Evolutionary conservation across 92 coral and sea anemone species (phyloP).

Genomic region (Epizoanthus illoricatus): DNA sequence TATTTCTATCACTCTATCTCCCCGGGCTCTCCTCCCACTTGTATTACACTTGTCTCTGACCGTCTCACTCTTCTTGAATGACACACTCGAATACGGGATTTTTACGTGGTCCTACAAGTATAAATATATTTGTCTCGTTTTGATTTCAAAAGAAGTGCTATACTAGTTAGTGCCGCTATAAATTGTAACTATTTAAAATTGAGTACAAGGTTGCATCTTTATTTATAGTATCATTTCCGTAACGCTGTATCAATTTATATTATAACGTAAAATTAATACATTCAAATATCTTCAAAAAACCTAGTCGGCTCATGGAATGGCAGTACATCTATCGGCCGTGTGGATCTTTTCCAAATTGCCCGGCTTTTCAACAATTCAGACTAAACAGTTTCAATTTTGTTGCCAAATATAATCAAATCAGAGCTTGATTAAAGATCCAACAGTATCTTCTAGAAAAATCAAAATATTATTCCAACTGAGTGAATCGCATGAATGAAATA

Average conservation of each 20-base stretch:
- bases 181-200: constrained; percentile 17
- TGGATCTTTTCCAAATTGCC: too few species aligned
- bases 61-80: too few species aligned
- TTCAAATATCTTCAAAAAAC: too few species aligned
- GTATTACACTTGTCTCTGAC: too few species aligned
- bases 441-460: constrained; percentile 15
- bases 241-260: background rate
- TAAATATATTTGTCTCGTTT: background rate
- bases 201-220: background rate
- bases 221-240: constrained; percentile 6
- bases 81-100: too few species aligned
- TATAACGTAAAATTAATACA: too few species aligned
- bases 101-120: background rate
- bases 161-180: background rate
- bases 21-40: background rate
- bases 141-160: background rate
- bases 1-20: background rate
- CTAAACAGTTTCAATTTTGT: background rate
- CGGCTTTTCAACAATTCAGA: too few species aligned
- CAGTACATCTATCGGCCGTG: too few species aligned
- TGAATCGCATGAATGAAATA: constrained; percentile 25
- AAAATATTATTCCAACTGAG: constrained; percentile 13
- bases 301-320: too few species aligned
- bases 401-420: constrained; percentile 17
- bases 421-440: background rate